Percentiles rank a stretch among this genome's conserved stretches.
Evolutionary conservation across 2,113 vertebrate genomes (phyloP).

Genomic region (Laticauda laticaudata): DNA sequence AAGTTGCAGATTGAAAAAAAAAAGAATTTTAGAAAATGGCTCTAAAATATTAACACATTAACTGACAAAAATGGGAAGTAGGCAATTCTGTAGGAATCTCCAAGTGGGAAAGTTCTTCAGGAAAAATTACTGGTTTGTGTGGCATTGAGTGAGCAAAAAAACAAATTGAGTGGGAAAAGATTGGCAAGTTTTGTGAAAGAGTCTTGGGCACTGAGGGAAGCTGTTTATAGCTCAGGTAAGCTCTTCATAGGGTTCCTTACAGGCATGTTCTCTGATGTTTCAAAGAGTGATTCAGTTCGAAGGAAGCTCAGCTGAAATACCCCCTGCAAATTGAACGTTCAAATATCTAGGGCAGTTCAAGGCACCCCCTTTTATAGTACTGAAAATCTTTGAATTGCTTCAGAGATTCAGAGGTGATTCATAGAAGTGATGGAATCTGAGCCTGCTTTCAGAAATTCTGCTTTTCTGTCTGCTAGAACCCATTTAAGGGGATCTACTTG

Average conservation of each 20-base stretch:
- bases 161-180: neutral
- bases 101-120: neutral
- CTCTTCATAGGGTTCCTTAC: neutral
- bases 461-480: neutral
- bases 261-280: neutral
- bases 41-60: neutral
- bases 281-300: neutral
- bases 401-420: neutral
- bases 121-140: neutral
- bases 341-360: neutral
- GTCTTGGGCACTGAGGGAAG: neutral
- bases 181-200: neutral
- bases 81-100: neutral
- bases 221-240: neutral
- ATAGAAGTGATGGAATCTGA: neutral
- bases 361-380: neutral
- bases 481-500: neutral
- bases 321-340: neutral
- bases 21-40: constrained; percentile 10
- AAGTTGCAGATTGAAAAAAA: neutral
- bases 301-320: neutral
- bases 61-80: constrained; percentile 21
- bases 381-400: neutral
- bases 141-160: neutral
- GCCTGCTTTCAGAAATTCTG: neutral